A percentile compares a stretch with the other conserved stretches of the same genome.
phyloP scores from a whole-genome alignment of 1,140 invertebrate species.

The Drosophila carrolli region DNA sequence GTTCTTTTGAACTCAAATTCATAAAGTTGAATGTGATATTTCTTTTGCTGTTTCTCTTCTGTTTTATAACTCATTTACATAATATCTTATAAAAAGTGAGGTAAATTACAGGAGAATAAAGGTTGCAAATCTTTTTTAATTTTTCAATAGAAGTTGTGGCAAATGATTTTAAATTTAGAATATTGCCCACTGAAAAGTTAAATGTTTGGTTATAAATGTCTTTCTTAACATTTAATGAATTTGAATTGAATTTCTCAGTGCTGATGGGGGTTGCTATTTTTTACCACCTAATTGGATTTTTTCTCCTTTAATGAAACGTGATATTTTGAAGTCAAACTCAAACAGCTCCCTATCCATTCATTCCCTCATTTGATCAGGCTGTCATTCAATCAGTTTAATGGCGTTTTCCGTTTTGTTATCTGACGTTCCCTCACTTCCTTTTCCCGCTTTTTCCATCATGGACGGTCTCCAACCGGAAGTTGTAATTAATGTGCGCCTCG shows the following conservation, averaged over 20 bases:
- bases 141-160: no score
- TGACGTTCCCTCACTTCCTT: constrained; percentile 32
- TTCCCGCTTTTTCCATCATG: constrained; percentile 23
- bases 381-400: constrained; percentile 75
- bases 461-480: constrained; percentile 62
- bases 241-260: background rate
- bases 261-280: background rate
- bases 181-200: background rate
- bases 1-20: background rate
- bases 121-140: no score
- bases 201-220: background rate
- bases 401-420: constrained; percentile 53
- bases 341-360: constrained; percentile 48
- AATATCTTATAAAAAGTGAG: no score
- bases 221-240: background rate
- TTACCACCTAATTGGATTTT: constrained; percentile 21
- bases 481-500: constrained; percentile 77
- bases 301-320: constrained; percentile 46
- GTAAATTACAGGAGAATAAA: no score
- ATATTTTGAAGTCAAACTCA: constrained; percentile 67
- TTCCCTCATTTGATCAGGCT: constrained; percentile 59
- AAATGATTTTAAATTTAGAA: no score
- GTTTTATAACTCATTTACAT: no score
- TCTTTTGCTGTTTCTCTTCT: no score
- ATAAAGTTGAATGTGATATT: background rate